A percentile compares a stretch with the other conserved stretches of the same genome.
Conservation (phyloP, 1,140 invertebrate genomes). For the Drosophila eugracilis region DNA sequence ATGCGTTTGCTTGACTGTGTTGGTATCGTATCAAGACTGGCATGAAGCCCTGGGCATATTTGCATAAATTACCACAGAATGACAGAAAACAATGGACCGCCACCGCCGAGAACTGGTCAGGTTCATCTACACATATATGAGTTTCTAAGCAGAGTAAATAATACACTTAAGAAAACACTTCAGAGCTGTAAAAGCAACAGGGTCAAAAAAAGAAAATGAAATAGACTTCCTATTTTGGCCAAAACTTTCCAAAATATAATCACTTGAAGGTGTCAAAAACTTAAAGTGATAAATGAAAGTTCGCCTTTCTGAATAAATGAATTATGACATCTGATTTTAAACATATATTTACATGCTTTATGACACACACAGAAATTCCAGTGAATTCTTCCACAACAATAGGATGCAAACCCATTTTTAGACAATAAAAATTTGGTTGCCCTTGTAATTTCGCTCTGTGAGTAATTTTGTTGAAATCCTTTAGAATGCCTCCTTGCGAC, state of each 20-base stretch:
- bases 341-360: too few relatives aligned
- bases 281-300: too few relatives aligned
- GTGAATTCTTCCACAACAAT: too few relatives aligned
- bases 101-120: slow-evolving; percentile 10
- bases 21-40: slow-evolving; percentile 3
- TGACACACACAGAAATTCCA: too few relatives aligned
- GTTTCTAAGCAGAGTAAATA: not conserved
- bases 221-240: too few relatives aligned
- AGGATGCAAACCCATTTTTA: too few relatives aligned
- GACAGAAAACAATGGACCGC: slow-evolving; percentile 40
- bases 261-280: not conserved
- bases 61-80: slow-evolving; percentile 47
- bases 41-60: slow-evolving; percentile 43
- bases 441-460: not conserved
- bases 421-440: not conserved
- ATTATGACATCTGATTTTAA: too few relatives aligned
- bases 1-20: slow-evolving; percentile 20
- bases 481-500: slow-evolving; percentile 1
- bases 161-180: not conserved
- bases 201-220: too few relatives aligned
- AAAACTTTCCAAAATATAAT: too few relatives aligned
- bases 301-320: too few relatives aligned
- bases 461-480: not conserved
- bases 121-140: slow-evolving; percentile 11
- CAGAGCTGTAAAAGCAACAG: not conserved